Percentiles rank a stretch among this genome's conserved stretches.
Conservation (phyloP, 2,888 invertebrate species). For the Rutpela maculata region DNA sequence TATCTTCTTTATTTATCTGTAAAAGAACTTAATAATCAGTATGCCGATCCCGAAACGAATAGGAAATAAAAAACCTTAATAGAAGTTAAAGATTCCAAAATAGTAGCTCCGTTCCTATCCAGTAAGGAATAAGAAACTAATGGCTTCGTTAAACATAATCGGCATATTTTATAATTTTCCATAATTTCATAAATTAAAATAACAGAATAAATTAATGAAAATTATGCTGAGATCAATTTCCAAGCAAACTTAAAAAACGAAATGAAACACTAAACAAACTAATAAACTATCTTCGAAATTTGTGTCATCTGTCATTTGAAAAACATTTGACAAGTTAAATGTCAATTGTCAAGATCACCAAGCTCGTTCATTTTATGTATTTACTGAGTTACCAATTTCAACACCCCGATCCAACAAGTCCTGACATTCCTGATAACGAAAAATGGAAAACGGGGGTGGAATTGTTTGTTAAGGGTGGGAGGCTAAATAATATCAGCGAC, state of each 20-base stretch:
- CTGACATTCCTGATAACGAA: no score
- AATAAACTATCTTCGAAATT: no score
- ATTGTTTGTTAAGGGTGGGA: no score
- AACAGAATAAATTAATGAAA: not conserved
- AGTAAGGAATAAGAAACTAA: slow-evolving; percentile 59
- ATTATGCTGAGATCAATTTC: no score
- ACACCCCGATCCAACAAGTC: no score
- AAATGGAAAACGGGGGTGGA: no score
- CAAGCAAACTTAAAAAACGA: no score
- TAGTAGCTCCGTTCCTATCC: slow-evolving; percentile 57
- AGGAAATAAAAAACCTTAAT: slow-evolving; percentile 57
- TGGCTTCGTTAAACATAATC: slow-evolving; percentile 62
- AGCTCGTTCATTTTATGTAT: not conserved
- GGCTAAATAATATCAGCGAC: no score
- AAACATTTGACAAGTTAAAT: no score
- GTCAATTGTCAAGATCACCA: not conserved
- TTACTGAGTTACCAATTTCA: no score
- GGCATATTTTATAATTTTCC: slow-evolving; percentile 56
- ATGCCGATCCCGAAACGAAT: not conserved
- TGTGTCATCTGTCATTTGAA: not conserved
- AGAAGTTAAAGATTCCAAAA: slow-evolving; percentile 63
- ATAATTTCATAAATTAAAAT: not conserved
- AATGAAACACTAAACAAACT: no score
- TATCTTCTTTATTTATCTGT: slow-evolving; percentile 38
- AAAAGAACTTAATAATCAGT: slow-evolving; percentile 2